phyloP scores from a whole-genome alignment of 1,140 invertebrate species.

The Drosophila carrolli region DNA sequence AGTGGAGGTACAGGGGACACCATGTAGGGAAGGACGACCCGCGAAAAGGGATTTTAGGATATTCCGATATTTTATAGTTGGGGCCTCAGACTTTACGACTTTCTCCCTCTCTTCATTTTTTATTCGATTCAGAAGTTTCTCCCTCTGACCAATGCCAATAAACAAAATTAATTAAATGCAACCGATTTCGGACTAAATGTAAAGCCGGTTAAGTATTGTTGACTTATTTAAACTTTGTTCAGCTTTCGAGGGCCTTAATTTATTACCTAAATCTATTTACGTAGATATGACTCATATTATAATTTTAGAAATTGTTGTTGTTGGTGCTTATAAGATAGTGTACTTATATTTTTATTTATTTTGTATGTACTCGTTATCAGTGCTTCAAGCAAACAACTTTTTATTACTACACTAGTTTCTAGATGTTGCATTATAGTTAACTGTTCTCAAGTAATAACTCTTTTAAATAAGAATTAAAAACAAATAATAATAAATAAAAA shows the following conservation, averaged over 20 bases:
- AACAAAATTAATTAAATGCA: conserved; percentile 68
- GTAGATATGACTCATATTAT: conserved; percentile 1
- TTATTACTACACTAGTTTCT: no score
- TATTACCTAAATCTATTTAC: conserved; percentile 13
- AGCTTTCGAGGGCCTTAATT: conserved; percentile 8
- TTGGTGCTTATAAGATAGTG: no score
- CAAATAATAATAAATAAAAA: no score
- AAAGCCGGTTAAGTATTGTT: conserved; percentile 46
- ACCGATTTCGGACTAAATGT: conserved; percentile 40
- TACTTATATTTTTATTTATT: no score
- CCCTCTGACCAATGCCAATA: conserved; percentile 30
- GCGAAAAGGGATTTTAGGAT: conserved; percentile 63
- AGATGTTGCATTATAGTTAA: no score
- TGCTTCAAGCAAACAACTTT: no score
- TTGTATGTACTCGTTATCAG: no score
- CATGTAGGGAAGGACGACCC: background rate
- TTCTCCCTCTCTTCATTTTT: conserved; percentile 16
- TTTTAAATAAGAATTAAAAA: no score
- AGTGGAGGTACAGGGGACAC: background rate
- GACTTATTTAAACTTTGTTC: conserved; percentile 7
- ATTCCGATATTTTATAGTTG: conserved; percentile 64
- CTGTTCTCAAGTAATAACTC: no score
- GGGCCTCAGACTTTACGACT: conserved; percentile 49
- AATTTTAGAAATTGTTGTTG: no score
- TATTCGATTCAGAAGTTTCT: conserved; percentile 26